phyloP scores from a whole-genome alignment of 2,113 vertebrate genomes.

The Tinamus guttatus region DNA sequence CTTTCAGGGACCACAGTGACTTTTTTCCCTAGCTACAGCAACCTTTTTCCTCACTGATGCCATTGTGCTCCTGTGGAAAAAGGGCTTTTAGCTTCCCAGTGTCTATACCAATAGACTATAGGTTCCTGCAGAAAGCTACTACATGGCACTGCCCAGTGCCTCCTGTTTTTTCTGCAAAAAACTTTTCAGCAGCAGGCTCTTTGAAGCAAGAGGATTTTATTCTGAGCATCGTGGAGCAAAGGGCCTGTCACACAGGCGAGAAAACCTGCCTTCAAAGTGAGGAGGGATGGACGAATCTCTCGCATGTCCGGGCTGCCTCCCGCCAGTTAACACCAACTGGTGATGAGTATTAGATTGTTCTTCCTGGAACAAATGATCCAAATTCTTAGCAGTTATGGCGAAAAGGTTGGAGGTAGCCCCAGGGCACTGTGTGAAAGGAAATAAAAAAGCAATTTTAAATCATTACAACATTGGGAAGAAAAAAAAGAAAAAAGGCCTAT shows the following conservation, averaged over 20 bases:
- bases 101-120: not conserved
- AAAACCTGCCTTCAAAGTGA: not conserved
- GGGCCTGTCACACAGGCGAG: not conserved
- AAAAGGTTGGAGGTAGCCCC: slow-evolving; percentile 28
- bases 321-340: not conserved
- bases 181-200: not conserved
- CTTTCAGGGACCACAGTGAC: not conserved
- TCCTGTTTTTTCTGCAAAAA: not conserved
- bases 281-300: not conserved
- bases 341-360: not conserved
- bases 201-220: not conserved
- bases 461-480: not conserved
- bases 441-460: slow-evolving; percentile 32
- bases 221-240: not conserved
- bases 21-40: not conserved
- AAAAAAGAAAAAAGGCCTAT: not conserved
- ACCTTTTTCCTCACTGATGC: not conserved
- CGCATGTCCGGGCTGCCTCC: not conserved
- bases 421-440: slow-evolving; percentile 8
- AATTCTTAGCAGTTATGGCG: not conserved
- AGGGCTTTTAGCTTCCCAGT: not conserved
- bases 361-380: not conserved
- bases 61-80: not conserved
- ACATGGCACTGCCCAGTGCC: not conserved
- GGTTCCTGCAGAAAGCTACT: not conserved